phyloP scores from a whole-genome alignment of 2,888 invertebrate genomes.

The Heliconius sara region DNA sequence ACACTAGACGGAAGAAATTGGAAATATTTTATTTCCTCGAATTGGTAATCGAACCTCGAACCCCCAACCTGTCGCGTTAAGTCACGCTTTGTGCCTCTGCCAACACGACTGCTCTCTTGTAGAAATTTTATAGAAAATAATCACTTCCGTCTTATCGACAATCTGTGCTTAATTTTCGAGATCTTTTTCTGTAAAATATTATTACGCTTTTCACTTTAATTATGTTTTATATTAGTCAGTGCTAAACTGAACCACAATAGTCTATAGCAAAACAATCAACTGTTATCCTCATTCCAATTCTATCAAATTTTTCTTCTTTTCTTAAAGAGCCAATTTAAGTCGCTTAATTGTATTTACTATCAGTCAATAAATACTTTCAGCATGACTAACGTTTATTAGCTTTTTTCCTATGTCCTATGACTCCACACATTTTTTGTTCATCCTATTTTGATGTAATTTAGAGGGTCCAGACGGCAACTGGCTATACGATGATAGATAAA shows the following conservation, averaged over 20 bases:
- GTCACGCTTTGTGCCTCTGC: too few relatives aligned
- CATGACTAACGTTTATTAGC: slow-evolving; percentile 25
- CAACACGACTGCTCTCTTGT: too few relatives aligned
- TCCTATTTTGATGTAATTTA: slow-evolving; percentile 41
- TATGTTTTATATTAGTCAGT: neutral
- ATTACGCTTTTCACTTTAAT: too few relatives aligned
- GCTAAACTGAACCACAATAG: neutral
- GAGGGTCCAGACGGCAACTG: slow-evolving; percentile 37
- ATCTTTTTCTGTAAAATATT: too few relatives aligned
- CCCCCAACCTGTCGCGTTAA: too few relatives aligned
- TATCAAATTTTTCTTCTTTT: slow-evolving; percentile 9
- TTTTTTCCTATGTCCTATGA: slow-evolving; percentile 32
- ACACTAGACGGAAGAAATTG: too few relatives aligned
- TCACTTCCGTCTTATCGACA: too few relatives aligned
- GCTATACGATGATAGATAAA: slow-evolving; percentile 36
- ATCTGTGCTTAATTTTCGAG: too few relatives aligned
- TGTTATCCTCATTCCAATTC: slow-evolving; percentile 1
- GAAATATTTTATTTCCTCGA: too few relatives aligned
- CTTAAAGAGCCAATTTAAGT: slow-evolving; percentile 24
- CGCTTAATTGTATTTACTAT: slow-evolving; percentile 20
- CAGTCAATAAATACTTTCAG: slow-evolving; percentile 27
- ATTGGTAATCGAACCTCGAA: too few relatives aligned
- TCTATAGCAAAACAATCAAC: neutral
- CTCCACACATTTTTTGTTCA: slow-evolving; percentile 37
- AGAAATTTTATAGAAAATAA: too few relatives aligned